Base-by-base conservation (phyloP, 2,797 vertebrate species). In the Diplodus puntazzo region DNA sequence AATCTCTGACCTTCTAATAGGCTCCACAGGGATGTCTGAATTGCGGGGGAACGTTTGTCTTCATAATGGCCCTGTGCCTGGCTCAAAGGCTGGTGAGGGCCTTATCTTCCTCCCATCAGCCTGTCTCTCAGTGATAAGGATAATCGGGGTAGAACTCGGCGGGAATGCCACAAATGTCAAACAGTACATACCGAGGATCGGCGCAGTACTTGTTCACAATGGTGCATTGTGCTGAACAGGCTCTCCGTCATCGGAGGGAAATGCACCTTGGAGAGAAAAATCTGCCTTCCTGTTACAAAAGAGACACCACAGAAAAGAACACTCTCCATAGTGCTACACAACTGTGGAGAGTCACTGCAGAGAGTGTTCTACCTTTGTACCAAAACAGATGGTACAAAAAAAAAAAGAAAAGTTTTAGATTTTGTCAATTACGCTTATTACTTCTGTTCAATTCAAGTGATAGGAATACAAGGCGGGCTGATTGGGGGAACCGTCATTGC, bases 101-200 rank as follows among this genome's bases (percentile, higher is more conserved):
- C 63, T 85, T 87, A 92, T 93, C 90, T 25, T 30, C 57, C 63
- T 75, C 68, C 72, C 82, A 90, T 92, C 88, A 66, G 90, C 69
- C 91, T 86, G 91, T 83, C 88, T 91, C 83, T 79, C 81, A 75
- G 61, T 82, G 88, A 93, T 92, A 93, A 92, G 87, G 72, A 87
- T 81, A 89, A 90, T 91, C 78, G 13, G 79, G 66, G 74, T 48
- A 77, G 82, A 88, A 79, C 73, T 88, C 65, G 2, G 74, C 12
- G 64, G 79, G 89, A 89, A 92, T 85, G 80, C 91, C 80, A 82
- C 82, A 86, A 89, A 91, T 85, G 85, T 89, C 82, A 85, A 84
- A 85, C 77, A 74, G 75, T 73, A 69, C 87, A 88, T 87, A 68
- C 64, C 64, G 34, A 74, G 72, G 65, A 86, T 82, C 83, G 54